Conservation (phyloP, 2,888 invertebrate genomes). For the Drosophila meridiana region DNA sequence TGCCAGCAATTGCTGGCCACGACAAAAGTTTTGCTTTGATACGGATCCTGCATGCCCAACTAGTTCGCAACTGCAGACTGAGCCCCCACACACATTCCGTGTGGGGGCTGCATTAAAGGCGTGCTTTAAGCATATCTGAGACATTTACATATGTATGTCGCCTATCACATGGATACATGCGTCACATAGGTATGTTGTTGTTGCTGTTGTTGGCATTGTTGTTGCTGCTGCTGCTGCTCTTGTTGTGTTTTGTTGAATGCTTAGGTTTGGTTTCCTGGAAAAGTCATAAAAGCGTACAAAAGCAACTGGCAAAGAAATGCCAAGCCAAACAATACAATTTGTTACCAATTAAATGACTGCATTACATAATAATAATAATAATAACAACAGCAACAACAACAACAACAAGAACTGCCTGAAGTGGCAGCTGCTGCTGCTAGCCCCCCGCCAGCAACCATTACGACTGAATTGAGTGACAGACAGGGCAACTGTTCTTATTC, state of each 20-base stretch:
- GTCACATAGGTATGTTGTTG: conserved; percentile 21
- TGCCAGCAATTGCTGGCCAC: conserved; percentile 36
- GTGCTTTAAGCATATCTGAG: conserved; percentile 36
- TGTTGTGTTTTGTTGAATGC: conserved; percentile 38
- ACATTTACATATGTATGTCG: conserved; percentile 22
- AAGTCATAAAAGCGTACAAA: conserved; percentile 74
- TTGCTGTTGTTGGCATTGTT: neutral
- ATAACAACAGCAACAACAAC: conserved; percentile 40
- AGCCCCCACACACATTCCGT: neutral
- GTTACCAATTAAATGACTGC: conserved; percentile 80
- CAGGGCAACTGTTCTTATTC: conserved; percentile 46
- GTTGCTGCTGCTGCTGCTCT: conserved; percentile 18
- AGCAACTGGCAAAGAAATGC: conserved; percentile 44
- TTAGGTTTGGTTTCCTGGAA: conserved; percentile 65
- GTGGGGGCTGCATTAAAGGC: conserved; percentile 42
- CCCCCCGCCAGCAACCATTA: conserved; percentile 5
- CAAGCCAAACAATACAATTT: conserved; percentile 78
- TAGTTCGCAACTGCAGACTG: neutral
- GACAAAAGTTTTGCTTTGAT: conserved; percentile 55
- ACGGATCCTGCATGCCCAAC: neutral
- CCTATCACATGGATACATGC: conserved; percentile 30
- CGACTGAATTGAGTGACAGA: conserved; percentile 64
- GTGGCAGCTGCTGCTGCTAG: conserved; percentile 37
- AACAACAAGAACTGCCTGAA: conserved; percentile 38
- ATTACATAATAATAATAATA: conserved; percentile 75